phyloP scores from a whole-genome alignment of 2,797 vertebrate genomes.

The Cuniculus paca region DNA sequence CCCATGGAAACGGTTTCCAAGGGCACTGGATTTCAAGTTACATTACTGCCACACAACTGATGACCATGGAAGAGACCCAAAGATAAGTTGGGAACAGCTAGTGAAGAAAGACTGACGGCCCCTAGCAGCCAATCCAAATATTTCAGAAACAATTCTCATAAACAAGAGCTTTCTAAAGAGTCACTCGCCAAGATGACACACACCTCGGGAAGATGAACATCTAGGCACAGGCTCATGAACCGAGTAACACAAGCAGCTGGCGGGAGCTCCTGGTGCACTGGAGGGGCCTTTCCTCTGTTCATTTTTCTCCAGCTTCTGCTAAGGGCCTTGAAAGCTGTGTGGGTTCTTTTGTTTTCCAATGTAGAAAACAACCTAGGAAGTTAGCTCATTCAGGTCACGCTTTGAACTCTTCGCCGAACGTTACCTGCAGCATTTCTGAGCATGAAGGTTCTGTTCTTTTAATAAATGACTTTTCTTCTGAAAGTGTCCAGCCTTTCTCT shows the following conservation, averaged over 20 bases:
- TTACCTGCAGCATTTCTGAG: background rate
- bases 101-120: background rate
- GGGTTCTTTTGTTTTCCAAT: background rate
- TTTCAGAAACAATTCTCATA: background rate
- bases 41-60: background rate
- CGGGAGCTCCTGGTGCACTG: background rate
- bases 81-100: background rate
- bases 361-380: background rate
- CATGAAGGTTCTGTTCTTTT: background rate
- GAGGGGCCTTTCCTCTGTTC: background rate
- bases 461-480: background rate
- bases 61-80: background rate
- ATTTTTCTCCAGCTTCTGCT: constrained; percentile 17
- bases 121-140: constrained; percentile 22
- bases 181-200: background rate
- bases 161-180: background rate
- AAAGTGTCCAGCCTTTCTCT: background rate
- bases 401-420: background rate
- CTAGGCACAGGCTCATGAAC: background rate
- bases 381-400: background rate
- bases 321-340: background rate
- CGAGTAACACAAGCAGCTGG: background rate
- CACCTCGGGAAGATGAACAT: background rate
- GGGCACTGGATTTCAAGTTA: background rate
- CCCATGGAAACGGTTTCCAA: background rate